phyloP scores from a whole-genome alignment of 1,140 invertebrate genomes.

The Arctopsyche grandis region DNA sequence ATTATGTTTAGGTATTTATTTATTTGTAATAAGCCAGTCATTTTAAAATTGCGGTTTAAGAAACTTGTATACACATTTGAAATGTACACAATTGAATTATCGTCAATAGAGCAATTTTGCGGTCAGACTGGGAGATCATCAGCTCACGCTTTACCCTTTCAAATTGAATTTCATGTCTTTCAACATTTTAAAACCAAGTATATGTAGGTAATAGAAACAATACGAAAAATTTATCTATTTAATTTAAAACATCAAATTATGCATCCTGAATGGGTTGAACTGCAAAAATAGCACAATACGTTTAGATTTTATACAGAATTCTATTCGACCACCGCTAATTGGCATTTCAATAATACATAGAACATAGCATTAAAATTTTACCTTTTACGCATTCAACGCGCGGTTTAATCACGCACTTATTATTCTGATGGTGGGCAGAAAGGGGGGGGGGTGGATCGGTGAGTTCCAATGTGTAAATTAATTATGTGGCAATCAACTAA shows the following conservation, averaged over 20 bases:
- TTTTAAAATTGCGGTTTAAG: neutral
- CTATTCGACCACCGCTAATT: neutral
- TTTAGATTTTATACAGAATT: neutral
- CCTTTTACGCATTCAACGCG: neutral
- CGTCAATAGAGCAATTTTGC: constrained; percentile 26
- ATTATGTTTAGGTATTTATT: too few relatives aligned
- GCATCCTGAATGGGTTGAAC: too few relatives aligned
- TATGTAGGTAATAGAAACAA: too few relatives aligned
- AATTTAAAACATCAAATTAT: too few relatives aligned
- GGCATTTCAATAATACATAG: neutral
- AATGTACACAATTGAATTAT: constrained; percentile 20
- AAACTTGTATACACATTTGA: neutral
- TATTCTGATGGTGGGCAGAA: neutral
- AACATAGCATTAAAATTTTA: neutral
- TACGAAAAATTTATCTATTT: too few relatives aligned
- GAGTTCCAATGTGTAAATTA: constrained; percentile 1
- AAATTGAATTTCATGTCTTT: neutral
- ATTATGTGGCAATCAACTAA: constrained; percentile 28
- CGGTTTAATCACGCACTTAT: neutral
- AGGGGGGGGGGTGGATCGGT: neutral
- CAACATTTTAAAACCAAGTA: too few relatives aligned
- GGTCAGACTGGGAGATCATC: neutral
- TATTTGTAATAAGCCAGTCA: too few relatives aligned
- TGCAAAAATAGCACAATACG: too few relatives aligned
- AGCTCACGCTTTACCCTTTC: neutral